Evolutionary conservation across 1,140 invertebrate genomes (phyloP), one percentile per base, ranked within the genome.

Genomic region (Andricus grossulariae): DNA sequence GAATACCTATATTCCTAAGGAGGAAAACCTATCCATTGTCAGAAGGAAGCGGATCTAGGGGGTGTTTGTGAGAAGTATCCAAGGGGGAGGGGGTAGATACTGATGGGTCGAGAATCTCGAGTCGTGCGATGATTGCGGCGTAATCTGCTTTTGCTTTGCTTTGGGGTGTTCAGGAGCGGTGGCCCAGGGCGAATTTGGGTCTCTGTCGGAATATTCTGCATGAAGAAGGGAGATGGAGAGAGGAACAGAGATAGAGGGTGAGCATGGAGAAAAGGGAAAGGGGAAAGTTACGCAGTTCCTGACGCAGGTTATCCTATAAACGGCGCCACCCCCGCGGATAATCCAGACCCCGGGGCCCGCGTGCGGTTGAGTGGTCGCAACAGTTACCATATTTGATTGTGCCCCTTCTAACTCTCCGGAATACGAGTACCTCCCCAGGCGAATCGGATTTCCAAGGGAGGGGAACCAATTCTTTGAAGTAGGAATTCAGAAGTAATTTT

Each of bases 371-470:
- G 78, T 82, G 88, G 77, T 88, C 87, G 88, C 85, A 89, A 90
- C 89, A 88, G 90, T 92, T 91, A 88, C 88, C 88, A 90, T 89
- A 89, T 91, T 90, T 90, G 88, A 90, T 90, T 90, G 87, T 85
- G 83, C 84, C 82, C 80, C 81, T 83, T 80, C 78, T 82, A 81
- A 72, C 77, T 76, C 79, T 72, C 39, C 66, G 79, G 82, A 87
- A 88, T 88, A 86, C 84, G 75, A 83, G 87, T 88, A 77, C 80
- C 80, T 76, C 80, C 57, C 15, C 52, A 32, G 60, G 60, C 60
- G 21, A 66, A 15, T 66, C 21, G 16, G 60, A 66, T 66, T 66
- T 39, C 25, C 21, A 32, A 60, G 57, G 21, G 54, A 18, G 21
- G 57, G 15, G 25, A 66, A 66, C 15, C 25, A 15, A 66, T 66